A percentile compares a stretch with the other conserved stretches of the same genome.
Evolutionary conservation across 1,140 invertebrate genomes (phyloP).

Genomic region (Dreissena polymorpha): DNA sequence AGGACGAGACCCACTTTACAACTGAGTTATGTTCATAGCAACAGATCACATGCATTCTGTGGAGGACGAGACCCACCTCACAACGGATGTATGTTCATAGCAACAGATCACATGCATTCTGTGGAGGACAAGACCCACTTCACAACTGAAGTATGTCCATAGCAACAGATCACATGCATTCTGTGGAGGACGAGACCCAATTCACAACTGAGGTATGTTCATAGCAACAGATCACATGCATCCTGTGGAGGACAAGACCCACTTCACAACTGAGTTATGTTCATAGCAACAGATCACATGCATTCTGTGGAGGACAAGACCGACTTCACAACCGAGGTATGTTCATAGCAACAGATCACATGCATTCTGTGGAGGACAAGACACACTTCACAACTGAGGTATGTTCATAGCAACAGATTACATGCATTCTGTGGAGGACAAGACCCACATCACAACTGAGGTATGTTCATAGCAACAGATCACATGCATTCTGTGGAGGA

Average conservation of each 20-base stretch:
- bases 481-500: slow-evolving; percentile 76
- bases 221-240: slow-evolving; percentile 80
- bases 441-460: slow-evolving; percentile 74
- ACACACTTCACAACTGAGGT: slow-evolving; percentile 78
- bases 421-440: slow-evolving; percentile 74
- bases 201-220: slow-evolving; percentile 79
- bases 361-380: slow-evolving; percentile 73
- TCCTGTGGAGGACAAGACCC: slow-evolving; percentile 66
- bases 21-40: slow-evolving; percentile 80
- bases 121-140: slow-evolving; percentile 65
- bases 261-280: slow-evolving; percentile 79
- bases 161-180: slow-evolving; percentile 79
- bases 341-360: slow-evolving; percentile 79
- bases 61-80: slow-evolving; percentile 64
- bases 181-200: slow-evolving; percentile 65
- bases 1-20: slow-evolving; percentile 66
- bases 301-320: slow-evolving; percentile 70
- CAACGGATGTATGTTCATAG: slow-evolving; percentile 80
- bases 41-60: slow-evolving; percentile 79
- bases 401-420: slow-evolving; percentile 79
- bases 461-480: slow-evolving; percentile 80
- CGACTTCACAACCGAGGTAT: slow-evolving; percentile 79
- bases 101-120: slow-evolving; percentile 79
- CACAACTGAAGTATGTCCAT: slow-evolving; percentile 80
- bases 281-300: slow-evolving; percentile 80